Evolutionary conservation across 2,888 invertebrate species (phyloP), one percentile per base, ranked within the genome.

Genomic region (Piscicola geometra): DNA sequence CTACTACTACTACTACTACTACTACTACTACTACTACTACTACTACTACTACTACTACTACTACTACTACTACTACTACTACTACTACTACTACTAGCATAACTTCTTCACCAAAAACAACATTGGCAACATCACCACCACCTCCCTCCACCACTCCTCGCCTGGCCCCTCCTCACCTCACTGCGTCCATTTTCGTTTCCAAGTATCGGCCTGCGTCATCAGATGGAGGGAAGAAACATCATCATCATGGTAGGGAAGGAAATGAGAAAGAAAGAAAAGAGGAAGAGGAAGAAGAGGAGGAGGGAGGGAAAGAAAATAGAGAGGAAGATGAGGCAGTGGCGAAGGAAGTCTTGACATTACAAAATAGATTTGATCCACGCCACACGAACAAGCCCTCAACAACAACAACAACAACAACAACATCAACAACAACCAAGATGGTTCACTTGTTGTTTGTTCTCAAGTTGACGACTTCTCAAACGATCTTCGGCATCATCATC

Each of bases 401-500:
- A n/a, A n/a, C n/a, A n/a, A n/a, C n/a, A n/a, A n/a, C n/a, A n/a
- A n/a, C n/a, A n/a, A n/a, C n/a, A n/a, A 70, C n/a, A 33, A 70
- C 35, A 30, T 35, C 18, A 30, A 56, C 72, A 1, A 32, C 72
- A 30, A 25, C 25, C 15, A 41, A 52, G 33, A 28, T 33, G 18
- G 35, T 72, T 21, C 66, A 76, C 41, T 30, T 71, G 32, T 52
- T 71, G 25, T 60, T 66, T 3, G 71, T 76, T 71, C 71, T 76
- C 71, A 41, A 47, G 28, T 76, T 56, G 21, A 21, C 71, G 33
- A 66, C 71, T 0, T 21, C 60, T 2, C 79, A 79, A 71, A 69
- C 66, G 15, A 47, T 80, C 28, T 69, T 90, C 70, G 89, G 90
- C 21, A 85, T 90, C 68, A 86, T 90, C 79, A 89, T 90, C 67